Base-by-base conservation (phyloP, 1,140 invertebrate species). In the Macrosteles quadrilineatus region DNA sequence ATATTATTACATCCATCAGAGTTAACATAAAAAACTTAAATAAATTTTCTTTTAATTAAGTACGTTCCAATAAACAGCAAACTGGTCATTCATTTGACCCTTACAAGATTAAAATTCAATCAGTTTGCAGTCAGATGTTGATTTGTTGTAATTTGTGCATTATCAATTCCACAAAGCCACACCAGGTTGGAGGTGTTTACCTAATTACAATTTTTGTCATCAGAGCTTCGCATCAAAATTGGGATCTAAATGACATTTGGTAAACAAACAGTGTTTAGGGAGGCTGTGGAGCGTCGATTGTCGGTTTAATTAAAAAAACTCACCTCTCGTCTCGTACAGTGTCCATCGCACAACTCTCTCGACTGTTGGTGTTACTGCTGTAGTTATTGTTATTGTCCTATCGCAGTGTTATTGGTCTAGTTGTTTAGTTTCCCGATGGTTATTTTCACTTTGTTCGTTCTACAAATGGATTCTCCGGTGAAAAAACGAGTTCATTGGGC, bases 401-500 rank as follows among this genome's bases (percentile, higher is more conserved):
- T 36, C 14, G 32, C 32, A 36, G 14, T n/a, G n/a, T n/a, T n/a
- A n/a, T n/a, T n/a, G n/a, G n/a, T n/a, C n/a, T n/a, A n/a, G n/a
- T 36, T 6, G 32, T 36, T 50, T 50, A 6, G 47, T 21, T n/a
- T 50, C 21, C 25, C 55, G 25, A 59, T 59, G 55, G 55, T 59
- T 27, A 6, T 59, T 30, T 14, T 6, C 55, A 59, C 21, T 6
- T 2, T 59, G 1, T 25, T 23, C 2, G 11, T n/a, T n/a, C 23
- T 14, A 3, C 55, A 25, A 11, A 59, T 59, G 55, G 27, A 59
- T 23, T 25, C 55, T 25, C 47, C 47, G 11, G 25, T 23, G 21
- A 59, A 59, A 59, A 59, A 59, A 59, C 21, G 55, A 21, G 55
- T 59, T 9, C 55, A 59, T 23, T 59, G 55, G 55, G 55, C 55